phyloP scores from a whole-genome alignment of 2,113 vertebrate genomes.

The Falcunculus frontatus region DNA sequence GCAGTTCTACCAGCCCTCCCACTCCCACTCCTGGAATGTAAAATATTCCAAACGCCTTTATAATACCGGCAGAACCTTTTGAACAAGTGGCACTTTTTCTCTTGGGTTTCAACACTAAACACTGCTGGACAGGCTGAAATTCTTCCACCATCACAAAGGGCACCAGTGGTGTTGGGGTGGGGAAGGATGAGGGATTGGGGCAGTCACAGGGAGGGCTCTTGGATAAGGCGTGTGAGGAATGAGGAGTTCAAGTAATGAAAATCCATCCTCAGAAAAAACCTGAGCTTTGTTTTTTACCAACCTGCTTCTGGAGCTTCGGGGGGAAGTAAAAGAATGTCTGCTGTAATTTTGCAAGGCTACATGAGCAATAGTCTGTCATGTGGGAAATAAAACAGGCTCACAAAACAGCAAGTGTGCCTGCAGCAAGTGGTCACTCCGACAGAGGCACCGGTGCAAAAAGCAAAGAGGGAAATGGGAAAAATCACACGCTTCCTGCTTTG shows the following conservation, averaged over 20 bases:
- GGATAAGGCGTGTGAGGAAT: neutral
- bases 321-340: neutral
- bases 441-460: neutral
- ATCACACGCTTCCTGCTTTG: neutral
- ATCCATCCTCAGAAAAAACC: neutral
- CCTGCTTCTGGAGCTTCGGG: neutral
- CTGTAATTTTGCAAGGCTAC: neutral
- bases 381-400: slow-evolving; percentile 4
- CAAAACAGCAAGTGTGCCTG: neutral
- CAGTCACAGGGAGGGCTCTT: neutral
- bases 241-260: neutral
- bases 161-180: no score
- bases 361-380: neutral
- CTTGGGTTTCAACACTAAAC: neutral
- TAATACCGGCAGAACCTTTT: neutral
- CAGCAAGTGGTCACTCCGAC: neutral
- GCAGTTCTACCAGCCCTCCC: neutral
- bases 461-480: neutral
- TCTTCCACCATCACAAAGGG: neutral
- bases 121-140: neutral
- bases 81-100: neutral
- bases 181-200: neutral
- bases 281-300: neutral
- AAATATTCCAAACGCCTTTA: neutral
- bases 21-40: neutral